Evolutionary conservation across 2,888 invertebrate species (phyloP).

Genomic region (Morpho achilles): DNA sequence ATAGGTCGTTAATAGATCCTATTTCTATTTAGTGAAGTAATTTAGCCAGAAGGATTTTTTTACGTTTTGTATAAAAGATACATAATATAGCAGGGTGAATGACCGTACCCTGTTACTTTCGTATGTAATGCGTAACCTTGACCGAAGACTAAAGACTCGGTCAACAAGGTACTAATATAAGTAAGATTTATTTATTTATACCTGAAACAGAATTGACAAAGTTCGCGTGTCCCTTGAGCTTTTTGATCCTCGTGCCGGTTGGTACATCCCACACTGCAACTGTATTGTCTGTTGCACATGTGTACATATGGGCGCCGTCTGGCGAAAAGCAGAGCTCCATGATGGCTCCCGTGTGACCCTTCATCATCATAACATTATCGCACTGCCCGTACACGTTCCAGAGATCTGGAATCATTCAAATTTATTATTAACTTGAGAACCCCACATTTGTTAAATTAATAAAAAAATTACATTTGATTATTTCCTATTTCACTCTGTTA

Average conservation of each 20-base stretch:
- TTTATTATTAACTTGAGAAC: not conserved
- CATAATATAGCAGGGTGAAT: no score
- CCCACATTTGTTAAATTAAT: no score
- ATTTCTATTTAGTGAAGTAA: no score
- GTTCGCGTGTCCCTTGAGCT: constrained; percentile 89
- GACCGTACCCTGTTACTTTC: no score
- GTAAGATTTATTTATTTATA: constrained; percentile 23
- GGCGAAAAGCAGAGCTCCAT: constrained; percentile 95
- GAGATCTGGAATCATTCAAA: constrained; percentile 80
- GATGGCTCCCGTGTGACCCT: constrained; percentile 96
- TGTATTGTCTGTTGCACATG: constrained; percentile 96
- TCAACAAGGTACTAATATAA: no score
- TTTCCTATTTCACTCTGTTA: no score
- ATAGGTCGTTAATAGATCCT: no score
- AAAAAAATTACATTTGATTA: no score
- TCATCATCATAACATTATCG: constrained; percentile 95
- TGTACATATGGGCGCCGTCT: constrained; percentile 90
- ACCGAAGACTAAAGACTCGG: no score
- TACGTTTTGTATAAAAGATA: no score
- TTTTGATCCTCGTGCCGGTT: constrained; percentile 92
- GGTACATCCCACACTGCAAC: constrained; percentile 97
- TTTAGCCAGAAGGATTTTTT: no score
- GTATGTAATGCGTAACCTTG: no score
- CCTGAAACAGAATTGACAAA: constrained; percentile 87
- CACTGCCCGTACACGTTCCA: constrained; percentile 99